Evolutionary conservation across 2,797 vertebrate genomes (phyloP).

Genomic region (Oceanodroma leucorhoa): DNA sequence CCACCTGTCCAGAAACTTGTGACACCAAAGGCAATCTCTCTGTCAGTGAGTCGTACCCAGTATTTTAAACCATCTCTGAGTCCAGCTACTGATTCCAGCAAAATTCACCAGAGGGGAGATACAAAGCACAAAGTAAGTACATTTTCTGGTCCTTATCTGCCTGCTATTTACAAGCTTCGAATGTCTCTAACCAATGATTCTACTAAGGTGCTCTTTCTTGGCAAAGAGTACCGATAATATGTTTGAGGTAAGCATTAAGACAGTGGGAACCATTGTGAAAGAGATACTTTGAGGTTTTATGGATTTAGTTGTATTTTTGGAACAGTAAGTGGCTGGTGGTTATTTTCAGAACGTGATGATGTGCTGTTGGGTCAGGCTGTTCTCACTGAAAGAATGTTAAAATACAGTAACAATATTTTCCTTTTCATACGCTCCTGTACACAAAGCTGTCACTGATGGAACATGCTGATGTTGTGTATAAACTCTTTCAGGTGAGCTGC

Average conservation of each 20-base stretch:
- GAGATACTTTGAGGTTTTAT: neutral
- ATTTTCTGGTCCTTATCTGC: neutral
- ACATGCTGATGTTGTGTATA: neutral
- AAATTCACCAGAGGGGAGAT: conserved; percentile 79
- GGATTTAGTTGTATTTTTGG: neutral
- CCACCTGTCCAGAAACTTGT: conserved; percentile 91
- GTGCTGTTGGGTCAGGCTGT: neutral
- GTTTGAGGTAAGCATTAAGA: neutral
- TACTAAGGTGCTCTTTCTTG: neutral
- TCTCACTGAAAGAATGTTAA: neutral
- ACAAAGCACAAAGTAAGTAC: conserved; percentile 83
- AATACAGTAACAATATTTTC: neutral
- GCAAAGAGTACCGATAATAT: neutral
- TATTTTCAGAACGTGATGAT: neutral
- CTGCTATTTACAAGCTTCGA: neutral
- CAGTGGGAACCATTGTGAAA: neutral
- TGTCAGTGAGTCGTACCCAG: conserved; percentile 80
- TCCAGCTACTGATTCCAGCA: conserved; percentile 77
- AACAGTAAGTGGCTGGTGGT: neutral
- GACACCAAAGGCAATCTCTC: conserved; percentile 80
- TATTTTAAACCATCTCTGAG: conserved; percentile 92
- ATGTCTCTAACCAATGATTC: neutral
- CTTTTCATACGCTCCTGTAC: neutral
- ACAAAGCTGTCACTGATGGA: neutral
- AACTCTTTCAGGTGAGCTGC: neutral